Conservation (phyloP, 2,797 vertebrate species). For the Echiichthys vipera region DNA sequence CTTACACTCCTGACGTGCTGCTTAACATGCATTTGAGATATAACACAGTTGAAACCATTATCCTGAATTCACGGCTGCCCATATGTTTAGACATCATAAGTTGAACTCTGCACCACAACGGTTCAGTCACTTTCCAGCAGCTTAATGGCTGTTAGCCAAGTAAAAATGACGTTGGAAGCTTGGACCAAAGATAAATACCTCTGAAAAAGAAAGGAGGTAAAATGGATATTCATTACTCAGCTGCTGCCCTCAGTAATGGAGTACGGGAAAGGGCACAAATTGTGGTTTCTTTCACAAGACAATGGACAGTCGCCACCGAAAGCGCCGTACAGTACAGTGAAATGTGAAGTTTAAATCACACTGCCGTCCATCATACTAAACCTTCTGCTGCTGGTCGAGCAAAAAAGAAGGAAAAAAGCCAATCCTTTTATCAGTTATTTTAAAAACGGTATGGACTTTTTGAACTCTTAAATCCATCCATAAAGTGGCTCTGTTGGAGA, state of each 20-base stretch:
- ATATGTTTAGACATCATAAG: slow-evolving; percentile 35
- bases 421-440: slow-evolving; percentile 2
- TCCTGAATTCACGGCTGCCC: slow-evolving; percentile 20
- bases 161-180: slow-evolving; percentile 58
- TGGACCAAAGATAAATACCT: slow-evolving; percentile 42
- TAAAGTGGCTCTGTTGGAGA: slow-evolving; percentile 18
- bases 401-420: slow-evolving; percentile 30
- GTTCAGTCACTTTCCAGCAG: slow-evolving; percentile 47
- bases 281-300: slow-evolving; percentile 57
- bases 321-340: slow-evolving; percentile 22
- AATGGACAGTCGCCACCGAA: slow-evolving; percentile 45
- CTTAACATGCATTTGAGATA: background rate
- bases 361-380: slow-evolving; percentile 10
- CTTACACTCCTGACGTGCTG: slow-evolving; percentile 15
- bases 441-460: slow-evolving; percentile 11
- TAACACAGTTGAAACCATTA: slow-evolving; percentile 6
- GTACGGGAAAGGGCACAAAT: slow-evolving; percentile 54
- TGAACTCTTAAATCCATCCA: slow-evolving; percentile 15
- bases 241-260: slow-evolving; percentile 53
- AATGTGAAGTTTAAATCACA: slow-evolving; percentile 37
- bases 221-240: slow-evolving; percentile 62
- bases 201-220: slow-evolving; percentile 47
- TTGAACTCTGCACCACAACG: slow-evolving; percentile 48
- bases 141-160: slow-evolving; percentile 46
- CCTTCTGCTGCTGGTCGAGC: slow-evolving; percentile 4